Evolutionary conservation across 2,113 vertebrate genomes (phyloP).

Genomic region (Xenopus borealis): DNA sequence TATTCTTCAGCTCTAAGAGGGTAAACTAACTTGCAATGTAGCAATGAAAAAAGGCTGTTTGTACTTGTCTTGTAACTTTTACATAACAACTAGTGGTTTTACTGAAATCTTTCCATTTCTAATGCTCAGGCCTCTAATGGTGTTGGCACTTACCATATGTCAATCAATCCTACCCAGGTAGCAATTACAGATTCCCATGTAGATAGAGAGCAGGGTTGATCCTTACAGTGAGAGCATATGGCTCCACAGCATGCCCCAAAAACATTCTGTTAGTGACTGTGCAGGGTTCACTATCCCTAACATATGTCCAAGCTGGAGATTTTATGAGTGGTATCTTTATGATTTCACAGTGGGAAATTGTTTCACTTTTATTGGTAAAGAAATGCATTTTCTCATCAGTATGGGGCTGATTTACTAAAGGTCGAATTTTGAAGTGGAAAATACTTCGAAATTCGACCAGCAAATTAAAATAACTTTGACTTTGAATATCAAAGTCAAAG

Average conservation of each 20-base stretch:
- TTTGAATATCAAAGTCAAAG: too few relatives aligned
- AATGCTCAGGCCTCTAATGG: background rate
- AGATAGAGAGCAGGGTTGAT: slow-evolving; percentile 34
- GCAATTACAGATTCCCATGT: slow-evolving; percentile 40
- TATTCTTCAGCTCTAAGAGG: too few relatives aligned
- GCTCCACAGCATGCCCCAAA: slow-evolving; percentile 34
- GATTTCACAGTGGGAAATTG: slow-evolving; percentile 29
- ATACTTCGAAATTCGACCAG: too few relatives aligned
- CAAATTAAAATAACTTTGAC: too few relatives aligned
- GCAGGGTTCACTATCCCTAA: slow-evolving; percentile 30
- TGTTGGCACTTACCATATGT: slow-evolving; percentile 22
- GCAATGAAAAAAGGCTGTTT: too few relatives aligned
- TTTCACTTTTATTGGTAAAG: slow-evolving; percentile 16
- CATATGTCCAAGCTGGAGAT: slow-evolving; percentile 45
- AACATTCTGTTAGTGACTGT: slow-evolving; percentile 46
- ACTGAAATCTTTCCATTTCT: background rate
- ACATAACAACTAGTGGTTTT: background rate
- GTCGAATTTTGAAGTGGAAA: too few relatives aligned
- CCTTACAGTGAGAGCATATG: slow-evolving; percentile 38
- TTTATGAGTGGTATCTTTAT: slow-evolving; percentile 30
- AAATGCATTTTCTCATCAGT: background rate
- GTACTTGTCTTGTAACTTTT: too few relatives aligned
- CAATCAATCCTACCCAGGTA: slow-evolving; percentile 34
- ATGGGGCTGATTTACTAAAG: too few relatives aligned
- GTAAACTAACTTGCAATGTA: too few relatives aligned